phyloP scores from a whole-genome alignment of 92 coral and sea anemone genomes.

The Epizoanthus illoricatus region DNA sequence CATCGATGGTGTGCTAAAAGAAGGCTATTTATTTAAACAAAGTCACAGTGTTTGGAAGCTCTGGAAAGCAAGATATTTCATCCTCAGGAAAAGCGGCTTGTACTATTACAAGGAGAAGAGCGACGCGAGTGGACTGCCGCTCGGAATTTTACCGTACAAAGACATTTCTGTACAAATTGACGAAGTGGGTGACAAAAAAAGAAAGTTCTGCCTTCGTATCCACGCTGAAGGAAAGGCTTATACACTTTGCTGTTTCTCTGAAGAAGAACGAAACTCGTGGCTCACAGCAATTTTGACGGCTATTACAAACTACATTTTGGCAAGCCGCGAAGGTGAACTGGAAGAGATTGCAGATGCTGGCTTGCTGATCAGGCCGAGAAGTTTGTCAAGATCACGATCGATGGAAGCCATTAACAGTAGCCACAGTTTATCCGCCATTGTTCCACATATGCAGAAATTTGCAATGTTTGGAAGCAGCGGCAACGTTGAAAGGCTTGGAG shows the following conservation, averaged over 20 bases:
- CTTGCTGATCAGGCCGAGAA: conserved; percentile 28
- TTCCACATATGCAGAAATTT: conserved; percentile 49
- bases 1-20: conserved; percentile 71
- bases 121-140: conserved; percentile 74
- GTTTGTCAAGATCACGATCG: conserved; percentile 73
- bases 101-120: conserved; percentile 84
- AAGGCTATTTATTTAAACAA: conserved; percentile 95
- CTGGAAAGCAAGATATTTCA: conserved; percentile 95
- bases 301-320: conserved; percentile 68
- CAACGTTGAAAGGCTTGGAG: conserved; percentile 71
- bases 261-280: conserved; percentile 93
- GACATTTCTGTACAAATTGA: conserved; percentile 89
- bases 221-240: conserved; percentile 81
- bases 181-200: conserved; percentile 79
- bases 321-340: conserved; percentile 66
- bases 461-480: conserved; percentile 70
- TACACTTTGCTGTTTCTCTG: conserved; percentile 87
- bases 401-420: conserved; percentile 61
- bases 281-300: conserved; percentile 91
- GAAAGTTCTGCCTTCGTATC: conserved; percentile 81
- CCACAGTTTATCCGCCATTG: conserved; percentile 34
- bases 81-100: conserved; percentile 83
- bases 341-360: conserved; percentile 46
- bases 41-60: conserved; percentile 92
- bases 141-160: conserved; percentile 75